Conservation (phyloP, 2,888 invertebrate species). For the Aquatica leii region DNA sequence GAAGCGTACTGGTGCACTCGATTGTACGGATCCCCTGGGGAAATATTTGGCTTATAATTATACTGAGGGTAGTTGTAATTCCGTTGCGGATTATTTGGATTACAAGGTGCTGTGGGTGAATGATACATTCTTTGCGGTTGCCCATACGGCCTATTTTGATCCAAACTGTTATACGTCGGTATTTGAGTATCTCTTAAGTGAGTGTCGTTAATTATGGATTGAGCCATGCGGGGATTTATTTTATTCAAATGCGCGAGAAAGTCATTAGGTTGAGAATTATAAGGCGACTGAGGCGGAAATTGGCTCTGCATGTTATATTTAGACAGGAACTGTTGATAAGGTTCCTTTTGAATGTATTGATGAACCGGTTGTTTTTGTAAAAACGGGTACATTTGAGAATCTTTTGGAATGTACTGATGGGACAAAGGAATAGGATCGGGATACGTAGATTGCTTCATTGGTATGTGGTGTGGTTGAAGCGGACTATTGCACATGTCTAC, state of each 20-base stretch:
- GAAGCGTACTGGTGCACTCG: conserved; percentile 25
- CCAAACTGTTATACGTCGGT: conserved; percentile 44
- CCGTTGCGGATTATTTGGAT: conserved; percentile 30
- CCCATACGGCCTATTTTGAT: conserved; percentile 48
- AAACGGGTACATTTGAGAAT: conserved; percentile 46
- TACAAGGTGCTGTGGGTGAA: conserved; percentile 27
- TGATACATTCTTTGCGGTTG: conserved; percentile 48
- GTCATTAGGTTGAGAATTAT: conserved; percentile 47
- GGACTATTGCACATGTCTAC: conserved; percentile 56
- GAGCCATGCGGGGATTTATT: conserved; percentile 54
- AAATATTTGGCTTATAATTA: conserved; percentile 26
- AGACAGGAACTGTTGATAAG: conserved; percentile 35
- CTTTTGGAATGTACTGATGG: conserved; percentile 51
- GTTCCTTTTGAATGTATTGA: conserved; percentile 36
- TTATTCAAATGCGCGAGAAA: conserved; percentile 53
- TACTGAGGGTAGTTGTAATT: conserved; percentile 41
- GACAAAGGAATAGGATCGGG: conserved; percentile 41
- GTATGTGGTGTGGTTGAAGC: conserved; percentile 46
- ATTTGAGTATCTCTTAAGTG: conserved; percentile 52
- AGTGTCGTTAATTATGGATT: conserved; percentile 54
- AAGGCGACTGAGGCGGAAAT: conserved; percentile 38
- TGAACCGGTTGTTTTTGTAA: conserved; percentile 32
- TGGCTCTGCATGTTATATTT: conserved; percentile 42
- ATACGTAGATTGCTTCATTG: conserved; percentile 28
- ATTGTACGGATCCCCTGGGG: conserved; percentile 25